Evolutionary conservation across 2,888 invertebrate species (phyloP), one percentile per base, ranked within the genome.

Genomic region (Polia nebulosa): DNA sequence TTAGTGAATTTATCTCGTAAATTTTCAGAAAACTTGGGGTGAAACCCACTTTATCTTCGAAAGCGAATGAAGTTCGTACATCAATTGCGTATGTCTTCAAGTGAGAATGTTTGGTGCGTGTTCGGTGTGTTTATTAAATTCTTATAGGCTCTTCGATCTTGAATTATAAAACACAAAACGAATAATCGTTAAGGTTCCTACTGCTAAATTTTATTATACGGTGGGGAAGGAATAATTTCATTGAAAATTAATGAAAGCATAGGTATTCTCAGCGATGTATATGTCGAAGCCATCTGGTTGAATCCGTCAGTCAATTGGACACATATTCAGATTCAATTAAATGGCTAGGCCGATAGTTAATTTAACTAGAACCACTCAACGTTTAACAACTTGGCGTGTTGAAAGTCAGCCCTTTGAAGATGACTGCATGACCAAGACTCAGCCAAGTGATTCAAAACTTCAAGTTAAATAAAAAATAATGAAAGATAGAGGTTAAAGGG

Each of bases 41-140:
- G 4, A 13, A 67, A 39, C 29, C 15, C 34, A 59, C 76, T 80
- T 80, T 66, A 44, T 76, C 57, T 80, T 57, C 22, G 27, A 66
- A 59, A 58, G 47, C 8, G 47, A 51, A 80, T 55, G 13, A 29
- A 75, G 66, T 74, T 60, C 57, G 49, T 51, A 44, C 65, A 55
- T 79, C 58, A 51, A 47, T 56, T 53, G 41, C 44, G 49, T 73
- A 11, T 36, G 34, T 53, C 52, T 63, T 56, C 44, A 51, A 49
- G 51, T 45, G 47, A 36, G 34, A 63, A 78, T 64, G 57, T 64
- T 58, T 79, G 47, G 57, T 53, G 29, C 25, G n/a, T 49, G 53
- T 53, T 44, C 25, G 15, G 20, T 32, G 45, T 62, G 15, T 58
- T 53, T 78, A 63, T 78, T 73, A 53, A 73, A 73, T 56, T 52